Evolutionary conservation across 2,888 invertebrate species (phyloP).

Genomic region (Tipula vernalis): DNA sequence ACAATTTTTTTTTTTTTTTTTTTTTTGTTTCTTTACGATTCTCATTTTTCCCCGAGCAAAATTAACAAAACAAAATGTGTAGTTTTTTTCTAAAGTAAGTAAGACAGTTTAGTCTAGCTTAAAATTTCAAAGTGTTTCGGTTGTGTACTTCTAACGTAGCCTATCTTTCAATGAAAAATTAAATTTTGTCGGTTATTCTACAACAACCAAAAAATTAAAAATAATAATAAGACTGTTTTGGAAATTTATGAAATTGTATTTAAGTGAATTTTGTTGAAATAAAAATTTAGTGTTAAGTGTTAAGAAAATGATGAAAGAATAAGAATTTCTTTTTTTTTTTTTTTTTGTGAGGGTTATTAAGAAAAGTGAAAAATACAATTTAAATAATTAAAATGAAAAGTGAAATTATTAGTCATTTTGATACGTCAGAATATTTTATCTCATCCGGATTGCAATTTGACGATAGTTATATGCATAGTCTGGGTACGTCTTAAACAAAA

Average conservation of each 20-base stretch:
- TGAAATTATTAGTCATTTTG: constrained; percentile 10
- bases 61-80: background rate
- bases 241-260: background rate
- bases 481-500: constrained; percentile 7
- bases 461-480: background rate
- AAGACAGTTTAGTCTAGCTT: background rate
- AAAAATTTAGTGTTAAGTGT: background rate
- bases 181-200: background rate
- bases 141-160: background rate
- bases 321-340: background rate
- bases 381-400: constrained; percentile 10
- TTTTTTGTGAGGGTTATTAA: background rate
- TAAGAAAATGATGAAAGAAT: background rate
- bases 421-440: constrained; percentile 8
- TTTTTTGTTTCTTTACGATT: background rate
- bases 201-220: background rate
- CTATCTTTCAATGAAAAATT: background rate
- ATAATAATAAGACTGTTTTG: background rate
- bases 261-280: background rate
- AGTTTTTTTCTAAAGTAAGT: background rate
- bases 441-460: constrained; percentile 7
- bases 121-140: background rate
- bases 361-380: background rate
- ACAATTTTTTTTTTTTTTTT: background rate
- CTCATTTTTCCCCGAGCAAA: background rate